Conservation (phyloP, 2,797 vertebrate species). For the Enteromius treurensis region DNA sequence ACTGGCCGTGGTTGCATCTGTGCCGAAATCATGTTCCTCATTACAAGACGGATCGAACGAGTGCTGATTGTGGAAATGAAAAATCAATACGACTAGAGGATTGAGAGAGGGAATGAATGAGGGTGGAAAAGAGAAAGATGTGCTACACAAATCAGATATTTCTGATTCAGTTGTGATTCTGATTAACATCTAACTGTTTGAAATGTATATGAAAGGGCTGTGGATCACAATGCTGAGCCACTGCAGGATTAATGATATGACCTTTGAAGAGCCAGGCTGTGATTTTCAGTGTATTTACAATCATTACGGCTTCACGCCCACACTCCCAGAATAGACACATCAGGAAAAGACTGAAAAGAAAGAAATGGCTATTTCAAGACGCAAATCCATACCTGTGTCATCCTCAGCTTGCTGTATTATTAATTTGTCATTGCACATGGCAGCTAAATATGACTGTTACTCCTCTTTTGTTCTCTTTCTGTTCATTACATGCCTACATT, state of each 20-base stretch:
- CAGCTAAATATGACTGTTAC: not conserved
- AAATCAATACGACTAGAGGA: slow-evolving; percentile 36
- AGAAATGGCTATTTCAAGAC: slow-evolving; percentile 6
- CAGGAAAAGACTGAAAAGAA: slow-evolving; percentile 26
- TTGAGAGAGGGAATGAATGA: not conserved
- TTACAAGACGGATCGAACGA: slow-evolving; percentile 41
- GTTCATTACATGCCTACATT: not conserved
- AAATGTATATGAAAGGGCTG: slow-evolving; percentile 8
- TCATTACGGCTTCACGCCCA: slow-evolving; percentile 57
- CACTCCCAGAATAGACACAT: slow-evolving; percentile 49
- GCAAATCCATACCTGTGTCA: slow-evolving; percentile 30
- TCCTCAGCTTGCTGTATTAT: slow-evolving; percentile 13
- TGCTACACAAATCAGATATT: not conserved
- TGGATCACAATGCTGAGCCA: slow-evolving; percentile 10
- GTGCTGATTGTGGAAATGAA: slow-evolving; percentile 46
- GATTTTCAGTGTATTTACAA: slow-evolving; percentile 65
- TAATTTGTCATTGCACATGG: slow-evolving; percentile 10
- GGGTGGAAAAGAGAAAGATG: not conserved
- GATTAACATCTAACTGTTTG: not conserved
- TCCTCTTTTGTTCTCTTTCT: not conserved
- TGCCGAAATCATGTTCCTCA: slow-evolving; percentile 40
- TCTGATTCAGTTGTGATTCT: slow-evolving; percentile 27
- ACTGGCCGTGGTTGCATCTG: slow-evolving; percentile 6
- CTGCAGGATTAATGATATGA: slow-evolving; percentile 64
- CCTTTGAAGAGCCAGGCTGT: slow-evolving; percentile 62